Conservation (phyloP, 2,888 invertebrate species). For the Heliconius ethilla region DNA sequence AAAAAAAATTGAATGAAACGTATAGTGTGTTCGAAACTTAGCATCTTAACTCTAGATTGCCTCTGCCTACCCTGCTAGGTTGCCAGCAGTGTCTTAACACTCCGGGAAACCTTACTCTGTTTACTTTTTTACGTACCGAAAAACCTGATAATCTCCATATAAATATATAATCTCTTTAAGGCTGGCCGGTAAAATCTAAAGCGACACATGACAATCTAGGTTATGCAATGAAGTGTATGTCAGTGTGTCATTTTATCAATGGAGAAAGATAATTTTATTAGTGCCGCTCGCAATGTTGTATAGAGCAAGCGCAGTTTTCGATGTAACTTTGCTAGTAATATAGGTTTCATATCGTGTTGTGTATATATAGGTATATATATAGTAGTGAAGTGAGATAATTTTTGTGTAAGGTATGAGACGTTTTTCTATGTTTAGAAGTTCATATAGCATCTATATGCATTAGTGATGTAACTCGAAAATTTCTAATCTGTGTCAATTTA, state of each 20-base stretch:
- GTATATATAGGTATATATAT: background rate
- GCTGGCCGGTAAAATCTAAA: constrained; percentile 10
- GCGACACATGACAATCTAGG: constrained; percentile 5
- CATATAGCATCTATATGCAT: background rate
- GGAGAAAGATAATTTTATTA: constrained; percentile 17
- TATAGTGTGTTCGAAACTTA: no score
- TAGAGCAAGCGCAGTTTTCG: constrained; percentile 7
- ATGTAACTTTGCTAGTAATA: constrained; percentile 6
- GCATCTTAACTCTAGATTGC: no score
- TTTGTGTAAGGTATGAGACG: background rate
- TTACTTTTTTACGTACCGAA: background rate
- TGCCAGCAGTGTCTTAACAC: no score
- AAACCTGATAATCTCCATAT: background rate
- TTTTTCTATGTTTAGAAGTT: background rate
- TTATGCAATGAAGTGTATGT: constrained; percentile 12
- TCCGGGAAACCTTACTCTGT: no score
- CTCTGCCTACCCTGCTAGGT: no score
- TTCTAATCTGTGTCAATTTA: background rate
- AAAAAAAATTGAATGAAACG: no score
- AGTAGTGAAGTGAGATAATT: background rate
- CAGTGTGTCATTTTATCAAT: constrained; percentile 19
- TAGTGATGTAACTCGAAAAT: background rate
- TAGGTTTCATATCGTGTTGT: constrained; percentile 15
- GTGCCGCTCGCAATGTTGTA: constrained; percentile 9
- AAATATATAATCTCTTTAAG: constrained; percentile 20